Conservation (phyloP, 2,797 vertebrate genomes). For the Dendrocincla tyrannina region DNA sequence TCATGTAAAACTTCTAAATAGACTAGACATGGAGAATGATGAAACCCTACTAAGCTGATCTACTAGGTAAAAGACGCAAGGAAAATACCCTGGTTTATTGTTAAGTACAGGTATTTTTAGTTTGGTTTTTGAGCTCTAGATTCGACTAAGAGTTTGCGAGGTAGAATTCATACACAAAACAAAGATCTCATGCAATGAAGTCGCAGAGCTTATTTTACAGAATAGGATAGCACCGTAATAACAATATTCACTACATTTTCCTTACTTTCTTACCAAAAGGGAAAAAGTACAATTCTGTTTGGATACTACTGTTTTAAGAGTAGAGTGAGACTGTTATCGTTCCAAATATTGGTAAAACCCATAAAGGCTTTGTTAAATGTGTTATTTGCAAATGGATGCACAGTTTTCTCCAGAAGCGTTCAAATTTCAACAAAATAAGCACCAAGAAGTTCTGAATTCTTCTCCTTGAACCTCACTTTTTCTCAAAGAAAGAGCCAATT, state of each 20-base stretch:
- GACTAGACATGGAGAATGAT: not conserved
- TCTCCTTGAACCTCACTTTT: not conserved
- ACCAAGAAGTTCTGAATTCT: not conserved
- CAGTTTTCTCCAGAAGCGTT: not conserved
- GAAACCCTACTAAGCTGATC: not conserved
- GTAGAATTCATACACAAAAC: not conserved
- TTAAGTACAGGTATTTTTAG: not conserved
- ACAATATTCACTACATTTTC: not conserved
- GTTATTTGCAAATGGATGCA: not conserved
- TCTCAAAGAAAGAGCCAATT: not conserved
- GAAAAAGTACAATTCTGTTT: slow-evolving; percentile 7
- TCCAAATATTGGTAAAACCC: not conserved
- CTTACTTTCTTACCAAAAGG: not conserved
- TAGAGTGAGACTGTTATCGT: slow-evolving; percentile 2
- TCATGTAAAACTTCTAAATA: slow-evolving; percentile 9
- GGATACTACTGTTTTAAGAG: slow-evolving; percentile 16
- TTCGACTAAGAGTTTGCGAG: not conserved
- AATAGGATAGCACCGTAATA: not conserved
- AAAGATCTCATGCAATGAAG: not conserved
- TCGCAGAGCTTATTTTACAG: not conserved
- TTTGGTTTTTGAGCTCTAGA: slow-evolving; percentile 5
- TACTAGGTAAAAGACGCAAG: not conserved
- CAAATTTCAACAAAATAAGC: not conserved
- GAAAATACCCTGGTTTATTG: slow-evolving; percentile 6
- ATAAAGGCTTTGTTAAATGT: slow-evolving; percentile 13